These are phyloP conservation scores for Lacerta viridis DNA, from an alignment of 2,797 vertebrate species.

Conservation along the genomic window DNA sequence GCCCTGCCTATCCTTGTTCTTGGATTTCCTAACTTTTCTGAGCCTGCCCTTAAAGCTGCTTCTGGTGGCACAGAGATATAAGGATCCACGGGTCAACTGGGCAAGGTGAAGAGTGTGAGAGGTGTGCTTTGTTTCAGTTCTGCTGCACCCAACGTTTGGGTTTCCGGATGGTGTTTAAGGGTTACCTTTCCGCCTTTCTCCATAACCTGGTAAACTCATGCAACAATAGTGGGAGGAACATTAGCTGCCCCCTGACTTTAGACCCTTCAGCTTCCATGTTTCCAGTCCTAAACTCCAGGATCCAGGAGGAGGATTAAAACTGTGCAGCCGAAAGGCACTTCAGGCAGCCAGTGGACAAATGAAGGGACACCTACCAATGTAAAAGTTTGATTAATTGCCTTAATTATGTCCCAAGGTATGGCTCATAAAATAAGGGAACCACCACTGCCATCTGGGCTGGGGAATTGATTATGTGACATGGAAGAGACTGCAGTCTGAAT, in stretches of 20 bases:
- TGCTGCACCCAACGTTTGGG: not conserved
- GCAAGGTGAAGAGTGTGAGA: not conserved
- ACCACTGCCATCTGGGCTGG: slow-evolving; percentile 70
- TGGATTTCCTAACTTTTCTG: too few species aligned
- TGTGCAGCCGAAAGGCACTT: slow-evolving; percentile 71
- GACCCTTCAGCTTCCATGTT: slow-evolving; percentile 1
- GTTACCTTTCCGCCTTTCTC: not conserved
- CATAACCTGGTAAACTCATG: not conserved
- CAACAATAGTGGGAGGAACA: not conserved
- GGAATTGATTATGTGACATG: slow-evolving; percentile 78
- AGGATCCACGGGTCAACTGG: not conserved
- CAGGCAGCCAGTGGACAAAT: slow-evolving; percentile 61
- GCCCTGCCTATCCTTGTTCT: too few species aligned
- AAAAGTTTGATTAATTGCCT: slow-evolving; percentile 82
- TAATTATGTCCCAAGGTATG: slow-evolving; percentile 82
- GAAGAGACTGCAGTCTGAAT: slow-evolving; percentile 65
- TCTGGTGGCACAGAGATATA: not conserved
- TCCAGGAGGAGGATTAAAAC: slow-evolving; percentile 69
- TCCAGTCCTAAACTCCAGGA: not conserved
- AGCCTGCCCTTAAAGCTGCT: not conserved
- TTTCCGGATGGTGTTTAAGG: not conserved
- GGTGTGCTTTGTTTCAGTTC: not conserved
- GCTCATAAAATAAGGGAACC: slow-evolving; percentile 79
- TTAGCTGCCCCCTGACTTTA: not conserved
- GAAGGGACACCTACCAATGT: slow-evolving; percentile 75